Evolutionary conservation across 2,888 invertebrate genomes (phyloP), one percentile per base, ranked within the genome.

Genomic region (Imbricaverruca yamaguchii): DNA sequence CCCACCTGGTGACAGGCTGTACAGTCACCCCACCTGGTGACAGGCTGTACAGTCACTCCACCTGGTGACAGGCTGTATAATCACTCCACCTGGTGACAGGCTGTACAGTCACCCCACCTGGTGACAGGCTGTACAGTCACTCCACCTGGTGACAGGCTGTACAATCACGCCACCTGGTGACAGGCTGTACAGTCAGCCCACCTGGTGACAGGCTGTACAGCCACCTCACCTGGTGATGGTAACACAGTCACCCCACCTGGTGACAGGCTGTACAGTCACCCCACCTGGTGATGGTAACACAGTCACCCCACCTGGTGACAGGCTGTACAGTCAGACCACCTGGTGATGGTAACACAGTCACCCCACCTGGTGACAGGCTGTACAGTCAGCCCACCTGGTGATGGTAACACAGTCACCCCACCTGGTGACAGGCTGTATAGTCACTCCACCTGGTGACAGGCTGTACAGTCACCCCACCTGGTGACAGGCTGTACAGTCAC

Each of bases 191-290:
- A n/a, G 95, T 96, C 9, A 95, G 91, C 0, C 96, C 96, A 84
- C 95, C 95, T 94, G 85, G n/a, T 84, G 84, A 81, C 81, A 65
- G 53, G 83, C 87, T 39, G 4, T 4, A 39, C 39, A 39, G 39
- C 4, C 83, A 86, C 80, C 83, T 85, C 85, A n/a, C n/a, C n/a
- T n/a, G n/a, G n/a, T n/a, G n/a, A n/a, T n/a, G n/a, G n/a, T n/a
- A n/a, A n/a, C n/a, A n/a, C n/a, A n/a, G 95, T 96, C 9, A 95
- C 91, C 0, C 96, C 96, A 84, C 95, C 95, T 94, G 85, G n/a
- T 84, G 84, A 81, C 81, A 65, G 53, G 83, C 87, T 39, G 4
- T 4, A 39, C 39, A 39, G 39, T 39, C 83, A 86, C 80, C 83
- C 85, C 85, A n/a, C n/a, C n/a, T n/a, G n/a, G n/a, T n/a, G n/a